Conservation (phyloP, 2,888 invertebrate species). For the Caenorhabditis afra region DNA sequence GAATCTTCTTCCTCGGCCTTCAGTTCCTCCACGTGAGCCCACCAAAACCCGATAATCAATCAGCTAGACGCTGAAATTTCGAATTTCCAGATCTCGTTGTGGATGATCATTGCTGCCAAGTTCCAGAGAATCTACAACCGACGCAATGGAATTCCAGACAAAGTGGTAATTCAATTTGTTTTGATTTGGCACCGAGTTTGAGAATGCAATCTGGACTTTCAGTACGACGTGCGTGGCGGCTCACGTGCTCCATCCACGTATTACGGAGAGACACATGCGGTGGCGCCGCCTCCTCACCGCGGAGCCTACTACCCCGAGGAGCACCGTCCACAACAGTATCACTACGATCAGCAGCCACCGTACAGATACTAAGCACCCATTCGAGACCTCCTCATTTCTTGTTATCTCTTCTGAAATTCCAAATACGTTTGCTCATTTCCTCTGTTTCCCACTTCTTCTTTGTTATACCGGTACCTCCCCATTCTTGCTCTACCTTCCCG, state of each 20-base stretch:
- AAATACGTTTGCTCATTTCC: conserved; percentile 15
- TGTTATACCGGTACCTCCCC: conserved; percentile 34
- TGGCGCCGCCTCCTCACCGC: conserved; percentile 45
- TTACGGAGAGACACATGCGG: conserved; percentile 59
- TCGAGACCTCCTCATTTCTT: not conserved
- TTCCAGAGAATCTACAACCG: conserved; percentile 79
- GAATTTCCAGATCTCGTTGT: conserved; percentile 78
- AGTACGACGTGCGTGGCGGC: conserved; percentile 54
- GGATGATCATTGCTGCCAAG: conserved; percentile 79
- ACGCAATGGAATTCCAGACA: conserved; percentile 68
- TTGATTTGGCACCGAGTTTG: not conserved
- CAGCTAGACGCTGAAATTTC: not conserved
- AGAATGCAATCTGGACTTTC: not conserved
- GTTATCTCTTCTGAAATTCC: conserved; percentile 7
- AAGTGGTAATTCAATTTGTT: conserved; percentile 34
- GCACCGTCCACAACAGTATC: conserved; percentile 38
- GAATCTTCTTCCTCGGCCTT: conserved; percentile 80
- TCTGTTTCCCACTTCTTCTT: conserved; percentile 6
- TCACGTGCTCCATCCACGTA: conserved; percentile 62
- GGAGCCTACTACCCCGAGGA: conserved; percentile 47
- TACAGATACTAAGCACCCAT: conserved; percentile 35
- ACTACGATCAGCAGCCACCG: conserved; percentile 50
- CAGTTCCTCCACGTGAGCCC: conserved; percentile 79
- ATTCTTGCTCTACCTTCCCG: conserved; percentile 31
- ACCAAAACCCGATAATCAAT: not conserved